Conservation (phyloP, 2,797 vertebrate species). For the Acanthopagrus latus region DNA sequence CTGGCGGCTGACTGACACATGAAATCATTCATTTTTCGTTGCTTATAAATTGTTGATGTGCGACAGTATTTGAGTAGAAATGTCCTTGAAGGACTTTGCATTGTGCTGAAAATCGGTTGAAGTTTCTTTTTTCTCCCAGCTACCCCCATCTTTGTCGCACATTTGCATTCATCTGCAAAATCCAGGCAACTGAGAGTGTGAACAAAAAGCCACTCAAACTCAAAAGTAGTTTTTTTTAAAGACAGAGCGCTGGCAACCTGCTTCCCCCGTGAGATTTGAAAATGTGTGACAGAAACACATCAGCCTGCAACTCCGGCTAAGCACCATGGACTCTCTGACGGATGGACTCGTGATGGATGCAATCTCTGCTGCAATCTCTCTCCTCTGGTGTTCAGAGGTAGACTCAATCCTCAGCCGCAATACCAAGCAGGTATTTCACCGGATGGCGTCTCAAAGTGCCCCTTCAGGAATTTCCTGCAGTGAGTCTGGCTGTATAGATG, state of each 20-base stretch:
- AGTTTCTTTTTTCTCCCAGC: background rate
- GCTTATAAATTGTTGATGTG: background rate
- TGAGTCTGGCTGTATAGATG: background rate
- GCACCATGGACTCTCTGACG: conserved; percentile 26
- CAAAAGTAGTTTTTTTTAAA: background rate
- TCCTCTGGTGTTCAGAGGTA: background rate
- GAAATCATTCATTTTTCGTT: background rate
- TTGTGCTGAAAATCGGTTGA: background rate
- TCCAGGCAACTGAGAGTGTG: background rate
- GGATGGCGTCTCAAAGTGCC: background rate
- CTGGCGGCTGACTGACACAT: background rate
- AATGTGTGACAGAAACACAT: conserved; percentile 14
- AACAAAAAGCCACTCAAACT: background rate
- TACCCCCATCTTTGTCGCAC: background rate
- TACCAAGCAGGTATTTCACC: background rate
- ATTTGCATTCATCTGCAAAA: background rate
- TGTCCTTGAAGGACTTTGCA: background rate
- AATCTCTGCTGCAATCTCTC: conserved; percentile 5
- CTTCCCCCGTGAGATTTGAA: background rate
- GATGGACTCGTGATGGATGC: conserved; percentile 24
- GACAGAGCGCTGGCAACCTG: background rate
- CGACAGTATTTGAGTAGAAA: background rate
- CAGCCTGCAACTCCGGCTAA: conserved; percentile 17
- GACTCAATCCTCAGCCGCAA: conserved; percentile 3
- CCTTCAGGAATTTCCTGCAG: background rate